Conservation (phyloP, 2,797 vertebrate species). For the Gouania willdenowi region DNA sequence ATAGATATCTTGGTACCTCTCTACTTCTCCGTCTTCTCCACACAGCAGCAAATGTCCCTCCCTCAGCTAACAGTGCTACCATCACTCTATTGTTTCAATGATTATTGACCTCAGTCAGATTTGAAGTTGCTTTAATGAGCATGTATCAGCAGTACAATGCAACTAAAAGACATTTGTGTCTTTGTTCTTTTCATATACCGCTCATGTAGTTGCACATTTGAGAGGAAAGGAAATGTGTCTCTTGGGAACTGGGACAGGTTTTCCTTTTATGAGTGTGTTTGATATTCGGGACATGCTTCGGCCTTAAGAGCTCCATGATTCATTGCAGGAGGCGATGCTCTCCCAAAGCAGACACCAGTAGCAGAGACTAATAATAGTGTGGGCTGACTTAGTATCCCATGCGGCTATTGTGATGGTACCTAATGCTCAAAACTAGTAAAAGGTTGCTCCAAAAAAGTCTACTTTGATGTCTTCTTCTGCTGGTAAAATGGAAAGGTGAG, state of each 20-base stretch:
- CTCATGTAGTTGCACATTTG: constrained; percentile 47
- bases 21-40: constrained; percentile 28
- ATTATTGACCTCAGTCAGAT: constrained; percentile 35
- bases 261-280: constrained; percentile 80
- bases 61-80: constrained; percentile 10
- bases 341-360: constrained; percentile 69
- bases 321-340: constrained; percentile 73
- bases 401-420: constrained; percentile 58
- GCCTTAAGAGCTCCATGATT: constrained; percentile 80
- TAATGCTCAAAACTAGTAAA: constrained; percentile 64
- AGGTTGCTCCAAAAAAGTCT: constrained; percentile 61
- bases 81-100: constrained; percentile 29
- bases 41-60: constrained; percentile 39
- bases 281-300: constrained; percentile 78
- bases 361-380: constrained; percentile 76
- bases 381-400: constrained; percentile 67
- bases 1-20: constrained; percentile 32
- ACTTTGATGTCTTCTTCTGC: constrained; percentile 21
- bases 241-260: constrained; percentile 76
- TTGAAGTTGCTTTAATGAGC: constrained; percentile 53
- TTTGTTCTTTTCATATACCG: constrained; percentile 40
- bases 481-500: constrained; percentile 40
- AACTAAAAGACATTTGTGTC: constrained; percentile 33
- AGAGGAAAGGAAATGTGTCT: constrained; percentile 60
- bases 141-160: constrained; percentile 25